phyloP scores from a whole-genome alignment of 64 coral and sea anemone species.

The Hydrozoanthus tunicans region DNA sequence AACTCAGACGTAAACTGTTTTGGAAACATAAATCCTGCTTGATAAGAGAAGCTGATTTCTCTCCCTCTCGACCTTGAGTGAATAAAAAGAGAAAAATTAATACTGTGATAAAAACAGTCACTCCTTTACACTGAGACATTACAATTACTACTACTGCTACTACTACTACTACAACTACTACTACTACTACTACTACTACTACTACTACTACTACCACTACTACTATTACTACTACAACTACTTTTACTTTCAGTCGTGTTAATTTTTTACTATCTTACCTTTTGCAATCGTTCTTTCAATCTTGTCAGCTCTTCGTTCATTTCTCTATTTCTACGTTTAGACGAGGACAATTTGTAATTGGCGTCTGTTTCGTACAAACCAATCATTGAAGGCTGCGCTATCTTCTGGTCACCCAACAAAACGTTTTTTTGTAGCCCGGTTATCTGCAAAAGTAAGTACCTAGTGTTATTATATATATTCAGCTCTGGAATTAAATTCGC shows the following conservation, averaged over 20 bases:
- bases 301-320: background rate
- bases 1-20: conserved; percentile 38
- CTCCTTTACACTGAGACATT: background rate
- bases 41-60: conserved; percentile 21
- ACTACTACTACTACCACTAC: no score
- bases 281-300: background rate
- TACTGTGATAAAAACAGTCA: background rate
- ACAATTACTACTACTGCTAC: no score
- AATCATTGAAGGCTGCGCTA: conserved; percentile 19
- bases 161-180: no score
- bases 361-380: conserved; percentile 4
- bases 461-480: background rate
- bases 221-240: no score
- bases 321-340: conserved; percentile 9
- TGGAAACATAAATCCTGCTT: background rate
- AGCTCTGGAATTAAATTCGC: no score
- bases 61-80: conserved; percentile 24
- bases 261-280: background rate
- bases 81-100: background rate
- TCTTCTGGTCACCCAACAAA: conserved; percentile 12
- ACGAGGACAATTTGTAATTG: background rate
- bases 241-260: no score
- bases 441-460: background rate
- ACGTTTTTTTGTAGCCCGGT: conserved; percentile 1
- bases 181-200: no score